phyloP scores from a whole-genome alignment of 2,113 vertebrate genomes.

The Ovis canadensis region DNA sequence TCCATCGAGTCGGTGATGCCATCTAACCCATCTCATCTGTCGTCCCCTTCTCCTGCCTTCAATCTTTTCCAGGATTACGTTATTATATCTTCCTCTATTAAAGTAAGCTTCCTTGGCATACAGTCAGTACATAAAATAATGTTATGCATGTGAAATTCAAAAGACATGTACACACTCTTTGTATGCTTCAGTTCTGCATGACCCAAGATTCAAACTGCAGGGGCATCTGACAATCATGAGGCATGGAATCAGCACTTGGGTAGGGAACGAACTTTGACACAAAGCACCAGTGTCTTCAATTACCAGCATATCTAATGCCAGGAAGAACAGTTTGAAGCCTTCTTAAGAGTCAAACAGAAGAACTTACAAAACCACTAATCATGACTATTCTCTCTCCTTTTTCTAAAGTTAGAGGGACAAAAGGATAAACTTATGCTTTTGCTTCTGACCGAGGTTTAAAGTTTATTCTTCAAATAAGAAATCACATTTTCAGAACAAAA shows the following conservation, averaged over 20 bases:
- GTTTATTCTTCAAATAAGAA: slow-evolving; percentile 46
- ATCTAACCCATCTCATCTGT: neutral
- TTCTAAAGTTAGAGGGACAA: slow-evolving; percentile 49
- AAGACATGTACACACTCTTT: neutral
- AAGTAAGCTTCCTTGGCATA: neutral
- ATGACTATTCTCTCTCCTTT: slow-evolving; percentile 39
- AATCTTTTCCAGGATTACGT: neutral
- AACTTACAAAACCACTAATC: slow-evolving; percentile 47
- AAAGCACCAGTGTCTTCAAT: slow-evolving; percentile 72
- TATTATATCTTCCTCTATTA: neutral
- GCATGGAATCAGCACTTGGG: slow-evolving; percentile 33
- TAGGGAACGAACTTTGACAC: slow-evolving; percentile 36
- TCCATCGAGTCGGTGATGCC: neutral
- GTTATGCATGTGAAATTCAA: neutral
- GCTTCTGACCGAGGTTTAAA: slow-evolving; percentile 45
- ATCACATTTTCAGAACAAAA: slow-evolving; percentile 24
- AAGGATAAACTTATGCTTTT: slow-evolving; percentile 64
- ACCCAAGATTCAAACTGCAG: neutral
- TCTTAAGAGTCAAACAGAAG: slow-evolving; percentile 63
- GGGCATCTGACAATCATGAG: slow-evolving; percentile 74
- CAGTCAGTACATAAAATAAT: neutral
- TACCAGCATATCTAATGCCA: slow-evolving; percentile 58
- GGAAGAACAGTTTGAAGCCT: slow-evolving; percentile 51
- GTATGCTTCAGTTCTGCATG: neutral
- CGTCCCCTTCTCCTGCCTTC: neutral